Evolutionary conservation across 2,113 vertebrate genomes (phyloP), one percentile per base, ranked within the genome.

Genomic region (Buteo buteo): DNA sequence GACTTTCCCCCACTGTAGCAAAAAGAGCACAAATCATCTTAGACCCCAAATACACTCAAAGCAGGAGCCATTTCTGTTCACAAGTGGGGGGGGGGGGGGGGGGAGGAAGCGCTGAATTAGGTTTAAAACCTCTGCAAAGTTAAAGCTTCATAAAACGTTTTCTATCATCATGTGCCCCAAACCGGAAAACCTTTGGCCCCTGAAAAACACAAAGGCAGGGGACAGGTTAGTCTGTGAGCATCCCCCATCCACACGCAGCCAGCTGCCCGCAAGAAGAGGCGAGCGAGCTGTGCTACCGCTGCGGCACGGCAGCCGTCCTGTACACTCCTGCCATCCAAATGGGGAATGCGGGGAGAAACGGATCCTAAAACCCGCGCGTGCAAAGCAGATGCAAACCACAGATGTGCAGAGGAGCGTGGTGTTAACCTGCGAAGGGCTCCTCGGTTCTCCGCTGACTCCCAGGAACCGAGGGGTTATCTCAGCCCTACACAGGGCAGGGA

Each of bases 51-150:
- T 6, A 20, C 10, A 14, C 40, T 52, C 42, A 28, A 31, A 93
- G 54, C 47, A 62, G 54, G 71, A 81, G 31, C 17, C 32, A 5
- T 26, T 40, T 78, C 50, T 74, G 20, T 38, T 76, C 4, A 0
- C 13, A 19, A 38, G 6, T 1, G 14, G 1, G 6, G 4, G 2
- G 4, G 1, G 11, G 4, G 38, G n/a, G n/a, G n/a, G n/a, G n/a
- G 38, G 36, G 4, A 36, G 36, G 36, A 22, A 3, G 2, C 3
- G 4, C 15, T 50, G 36, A 64, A 57, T 58, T 55, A 29, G 9
- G 12, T 78, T 88, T 86, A 21, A 92, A 84, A 91, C 36, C 52
- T 70, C 19, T 77, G 16, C 59, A 54, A 86, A 82, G 50, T 29
- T 31, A 54, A 66, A 84, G 16, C 13, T 66, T 38, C 47, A 3